These are phyloP conservation scores for Etheostoma nigrum DNA, from an alignment of 2,797 vertebrate species.

Conservation along the genomic window DNA sequence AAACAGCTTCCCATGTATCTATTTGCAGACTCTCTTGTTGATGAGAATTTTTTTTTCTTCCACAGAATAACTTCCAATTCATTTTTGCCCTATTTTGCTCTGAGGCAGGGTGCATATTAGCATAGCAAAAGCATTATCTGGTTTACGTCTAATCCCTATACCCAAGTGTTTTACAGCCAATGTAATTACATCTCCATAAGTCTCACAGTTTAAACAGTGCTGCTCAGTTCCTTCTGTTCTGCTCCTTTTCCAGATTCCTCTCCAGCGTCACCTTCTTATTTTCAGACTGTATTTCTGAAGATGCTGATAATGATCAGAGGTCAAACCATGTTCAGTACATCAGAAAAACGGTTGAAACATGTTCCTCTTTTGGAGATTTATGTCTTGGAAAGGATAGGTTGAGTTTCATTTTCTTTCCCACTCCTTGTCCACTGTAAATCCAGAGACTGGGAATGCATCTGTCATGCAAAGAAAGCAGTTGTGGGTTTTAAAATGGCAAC, in stretches of 20 bases:
- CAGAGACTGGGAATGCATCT: conserved; percentile 34
- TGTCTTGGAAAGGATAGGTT: conserved; percentile 16
- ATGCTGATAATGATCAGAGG: conserved; percentile 45
- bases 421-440: conserved; percentile 23
- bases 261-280: conserved; percentile 37
- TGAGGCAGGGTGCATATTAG: conserved; percentile 56
- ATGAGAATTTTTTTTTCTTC: conserved; percentile 38
- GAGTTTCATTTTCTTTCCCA: conserved; percentile 13
- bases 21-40: conserved; percentile 59
- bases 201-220: conserved; percentile 62
- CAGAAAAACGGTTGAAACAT: conserved; percentile 17
- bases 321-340: conserved; percentile 39
- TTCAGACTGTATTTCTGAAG: conserved; percentile 32
- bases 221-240: conserved; percentile 46
- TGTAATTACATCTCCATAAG: conserved; percentile 80
- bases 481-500: conserved; percentile 39
- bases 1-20: conserved; percentile 60
- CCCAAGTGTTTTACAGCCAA: conserved; percentile 78
- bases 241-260: conserved; percentile 37
- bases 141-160: conserved; percentile 78
- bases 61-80: conserved; percentile 65
- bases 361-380: conserved; percentile 13
- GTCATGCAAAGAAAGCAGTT: conserved; percentile 46
- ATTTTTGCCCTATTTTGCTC: conserved; percentile 77
- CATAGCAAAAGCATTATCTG: conserved; percentile 73